phyloP scores from a whole-genome alignment of 2,888 invertebrate genomes.

The Zygaena filipendulae region DNA sequence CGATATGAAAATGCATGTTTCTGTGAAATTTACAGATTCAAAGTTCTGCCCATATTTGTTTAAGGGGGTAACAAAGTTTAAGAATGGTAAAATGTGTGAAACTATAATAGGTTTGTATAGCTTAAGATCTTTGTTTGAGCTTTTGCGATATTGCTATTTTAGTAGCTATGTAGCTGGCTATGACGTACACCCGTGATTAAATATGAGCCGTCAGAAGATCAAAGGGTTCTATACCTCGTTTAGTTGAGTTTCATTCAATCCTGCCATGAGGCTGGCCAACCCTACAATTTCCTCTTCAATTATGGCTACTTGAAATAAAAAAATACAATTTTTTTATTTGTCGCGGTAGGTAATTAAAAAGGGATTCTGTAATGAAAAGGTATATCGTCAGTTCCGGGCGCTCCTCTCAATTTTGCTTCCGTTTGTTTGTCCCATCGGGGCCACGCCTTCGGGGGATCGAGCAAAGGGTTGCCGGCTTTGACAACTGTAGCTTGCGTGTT shows the following conservation, averaged over 20 bases:
- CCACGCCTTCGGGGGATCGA: constrained; percentile 49
- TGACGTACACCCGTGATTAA: constrained; percentile 50
- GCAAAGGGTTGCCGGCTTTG: constrained; percentile 47
- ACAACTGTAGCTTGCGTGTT: too few relatives aligned
- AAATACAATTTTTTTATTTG: constrained; percentile 66
- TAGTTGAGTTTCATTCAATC: constrained; percentile 65
- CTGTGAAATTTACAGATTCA: too few relatives aligned
- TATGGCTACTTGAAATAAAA: constrained; percentile 65
- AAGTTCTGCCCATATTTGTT: too few relatives aligned
- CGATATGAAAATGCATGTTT: too few relatives aligned
- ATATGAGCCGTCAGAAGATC: constrained; percentile 61
- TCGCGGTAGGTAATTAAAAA: constrained; percentile 66
- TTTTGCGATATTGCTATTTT: too few relatives aligned
- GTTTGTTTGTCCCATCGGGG: constrained; percentile 56
- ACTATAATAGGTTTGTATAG: too few relatives aligned
- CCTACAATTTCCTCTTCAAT: constrained; percentile 66
- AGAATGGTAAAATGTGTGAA: too few relatives aligned
- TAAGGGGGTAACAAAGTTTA: too few relatives aligned
- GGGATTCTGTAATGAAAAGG: constrained; percentile 68
- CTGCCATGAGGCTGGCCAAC: constrained; percentile 42
- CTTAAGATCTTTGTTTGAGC: too few relatives aligned
- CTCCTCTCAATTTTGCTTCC: constrained; percentile 66
- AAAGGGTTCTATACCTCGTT: constrained; percentile 62
- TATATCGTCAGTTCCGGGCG: constrained; percentile 62
- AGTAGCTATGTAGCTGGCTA: too few relatives aligned